These are phyloP conservation scores for Drosophila mayri DNA, from an alignment of 1,140 invertebrate species.

Conservation along the genomic window DNA sequence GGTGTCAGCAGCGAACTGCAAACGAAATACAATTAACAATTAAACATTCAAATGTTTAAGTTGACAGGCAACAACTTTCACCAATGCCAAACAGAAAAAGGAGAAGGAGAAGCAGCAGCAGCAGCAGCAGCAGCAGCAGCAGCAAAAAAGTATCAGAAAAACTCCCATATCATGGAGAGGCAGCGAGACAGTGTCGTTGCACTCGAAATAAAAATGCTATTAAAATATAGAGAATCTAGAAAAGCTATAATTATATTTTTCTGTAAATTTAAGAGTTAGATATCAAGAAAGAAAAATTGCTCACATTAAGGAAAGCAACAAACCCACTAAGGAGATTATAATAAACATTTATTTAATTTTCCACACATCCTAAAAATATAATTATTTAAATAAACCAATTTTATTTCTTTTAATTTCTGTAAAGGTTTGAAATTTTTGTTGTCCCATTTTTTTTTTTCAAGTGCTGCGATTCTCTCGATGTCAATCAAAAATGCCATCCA, in stretches of 20 bases:
- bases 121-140: neutral
- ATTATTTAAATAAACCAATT: neutral
- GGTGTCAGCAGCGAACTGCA: constrained; percentile 18
- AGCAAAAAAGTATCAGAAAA: constrained; percentile 22
- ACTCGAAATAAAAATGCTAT: neutral
- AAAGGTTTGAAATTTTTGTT: no score
- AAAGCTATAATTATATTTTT: neutral
- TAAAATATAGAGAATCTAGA: neutral
- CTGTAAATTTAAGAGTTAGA: neutral
- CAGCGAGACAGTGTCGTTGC: constrained; percentile 13
- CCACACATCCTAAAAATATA: no score
- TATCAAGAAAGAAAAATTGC: neutral
- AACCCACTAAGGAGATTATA: neutral
- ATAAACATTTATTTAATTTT: neutral
- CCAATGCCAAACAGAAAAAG: constrained; percentile 45
- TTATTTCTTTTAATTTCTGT: neutral
- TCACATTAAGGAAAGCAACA: neutral
- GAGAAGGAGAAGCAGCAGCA: neutral
- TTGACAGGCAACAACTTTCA: constrained; percentile 63
- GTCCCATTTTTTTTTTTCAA: neutral
- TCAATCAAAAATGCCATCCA: constrained; percentile 75
- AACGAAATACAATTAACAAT: constrained; percentile 63
- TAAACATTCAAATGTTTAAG: constrained; percentile 70
- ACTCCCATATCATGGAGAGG: constrained; percentile 35
- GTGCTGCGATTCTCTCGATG: constrained; percentile 33